phyloP scores from a whole-genome alignment of 2,113 vertebrate genomes.

The Rhagologus leucostigma region DNA sequence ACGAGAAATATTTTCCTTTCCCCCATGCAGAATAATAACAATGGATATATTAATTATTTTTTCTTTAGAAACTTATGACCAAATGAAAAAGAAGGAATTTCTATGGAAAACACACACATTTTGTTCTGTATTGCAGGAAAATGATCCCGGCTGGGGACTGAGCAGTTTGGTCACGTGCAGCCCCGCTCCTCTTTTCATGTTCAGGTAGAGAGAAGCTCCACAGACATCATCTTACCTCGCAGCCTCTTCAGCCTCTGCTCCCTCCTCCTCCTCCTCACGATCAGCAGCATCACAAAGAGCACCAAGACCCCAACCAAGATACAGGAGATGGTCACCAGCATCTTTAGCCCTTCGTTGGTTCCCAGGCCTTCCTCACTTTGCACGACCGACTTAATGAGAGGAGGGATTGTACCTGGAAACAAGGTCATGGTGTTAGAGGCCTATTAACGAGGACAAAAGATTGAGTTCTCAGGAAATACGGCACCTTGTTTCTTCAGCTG shows the following conservation, averaged over 20 bases:
- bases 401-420: slow-evolving; percentile 91
- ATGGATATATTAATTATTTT: no score
- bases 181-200: no score
- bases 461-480: slow-evolving; percentile 17
- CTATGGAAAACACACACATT: no score
- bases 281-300: slow-evolving; percentile 90
- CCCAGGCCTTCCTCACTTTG: slow-evolving; percentile 89
- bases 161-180: no score
- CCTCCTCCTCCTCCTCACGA: slow-evolving; percentile 88
- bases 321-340: slow-evolving; percentile 97
- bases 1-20: no score
- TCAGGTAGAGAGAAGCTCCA: no score
- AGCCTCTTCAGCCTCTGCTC: slow-evolving; percentile 72
- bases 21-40: no score
- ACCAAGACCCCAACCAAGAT: slow-evolving; percentile 88
- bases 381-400: slow-evolving; percentile 90
- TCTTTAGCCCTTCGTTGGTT: slow-evolving; percentile 92
- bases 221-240: no score
- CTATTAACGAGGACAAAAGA: slow-evolving; percentile 2
- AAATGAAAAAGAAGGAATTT: no score
- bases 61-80: no score
- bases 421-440: slow-evolving; percentile 62
- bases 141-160: no score
- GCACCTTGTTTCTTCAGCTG: background rate
- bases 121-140: no score